Conservation (phyloP, 2,888 invertebrate species). For the Catotricha subobsoleta region DNA sequence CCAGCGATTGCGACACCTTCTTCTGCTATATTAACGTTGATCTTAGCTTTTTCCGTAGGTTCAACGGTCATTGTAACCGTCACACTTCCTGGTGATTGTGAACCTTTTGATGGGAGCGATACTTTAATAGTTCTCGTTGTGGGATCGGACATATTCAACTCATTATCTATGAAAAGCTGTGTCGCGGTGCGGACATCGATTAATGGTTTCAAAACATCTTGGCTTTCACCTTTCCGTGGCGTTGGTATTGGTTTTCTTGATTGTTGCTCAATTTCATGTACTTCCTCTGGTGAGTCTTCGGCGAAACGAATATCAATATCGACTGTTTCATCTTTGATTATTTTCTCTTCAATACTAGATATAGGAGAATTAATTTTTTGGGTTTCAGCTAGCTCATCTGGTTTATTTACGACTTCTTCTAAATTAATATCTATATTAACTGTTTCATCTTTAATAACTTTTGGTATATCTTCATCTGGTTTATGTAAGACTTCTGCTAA, state of each 20-base stretch:
- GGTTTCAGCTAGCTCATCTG: no score
- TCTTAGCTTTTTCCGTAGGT: slow-evolving; percentile 16
- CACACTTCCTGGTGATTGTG: slow-evolving; percentile 15
- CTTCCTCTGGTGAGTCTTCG: neutral
- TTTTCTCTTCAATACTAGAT: no score
- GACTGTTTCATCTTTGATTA: neutral
- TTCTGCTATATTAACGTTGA: slow-evolving; percentile 25
- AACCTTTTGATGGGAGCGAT: slow-evolving; percentile 28
- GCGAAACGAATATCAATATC: no score
- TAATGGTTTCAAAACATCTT: neutral
- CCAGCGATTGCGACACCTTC: slow-evolving; percentile 18
- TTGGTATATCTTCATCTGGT: no score
- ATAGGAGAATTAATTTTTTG: no score
- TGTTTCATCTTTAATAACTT: neutral
- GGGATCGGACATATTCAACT: slow-evolving; percentile 15
- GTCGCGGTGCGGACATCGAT: slow-evolving; percentile 18
- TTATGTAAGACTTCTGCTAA: no score
- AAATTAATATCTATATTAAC: no score
- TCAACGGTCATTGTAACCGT: slow-evolving; percentile 20
- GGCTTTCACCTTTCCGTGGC: neutral
- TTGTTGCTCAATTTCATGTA: neutral
- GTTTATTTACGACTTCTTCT: no score
- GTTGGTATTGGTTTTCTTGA: no score
- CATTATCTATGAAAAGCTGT: slow-evolving; percentile 24
- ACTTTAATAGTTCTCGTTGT: slow-evolving; percentile 19